Conservation (phyloP, 2,113 vertebrate genomes). For the Corvus moneduloides region DNA sequence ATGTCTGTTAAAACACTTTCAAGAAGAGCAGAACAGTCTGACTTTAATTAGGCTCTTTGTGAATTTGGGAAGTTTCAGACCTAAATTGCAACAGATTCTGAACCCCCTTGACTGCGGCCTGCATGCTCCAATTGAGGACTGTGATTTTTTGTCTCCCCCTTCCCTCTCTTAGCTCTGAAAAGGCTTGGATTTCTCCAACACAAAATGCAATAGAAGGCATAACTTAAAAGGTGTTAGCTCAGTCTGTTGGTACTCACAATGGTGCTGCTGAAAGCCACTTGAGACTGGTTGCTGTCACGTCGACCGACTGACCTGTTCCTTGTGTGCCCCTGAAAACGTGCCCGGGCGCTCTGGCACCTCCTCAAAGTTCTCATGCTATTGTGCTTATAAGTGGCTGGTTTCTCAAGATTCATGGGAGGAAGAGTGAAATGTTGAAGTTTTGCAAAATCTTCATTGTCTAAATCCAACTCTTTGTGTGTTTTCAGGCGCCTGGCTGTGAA, state of each 20-base stretch:
- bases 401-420: not conserved
- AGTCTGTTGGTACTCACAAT: conserved; percentile 70
- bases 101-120: not conserved
- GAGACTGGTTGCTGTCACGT: conserved; percentile 49
- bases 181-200: not conserved
- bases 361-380: conserved; percentile 29
- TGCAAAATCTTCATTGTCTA: conserved; percentile 61
- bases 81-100: not conserved
- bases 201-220: not conserved
- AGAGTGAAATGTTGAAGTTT: conserved; percentile 55
- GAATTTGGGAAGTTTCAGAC: not conserved
- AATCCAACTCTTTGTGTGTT: conserved; percentile 67
- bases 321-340: conserved; percentile 52
- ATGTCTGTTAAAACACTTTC: not conserved
- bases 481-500: conserved; percentile 75
- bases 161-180: not conserved
- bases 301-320: conserved; percentile 46
- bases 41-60: not conserved
- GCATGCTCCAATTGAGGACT: rapidly evolving
- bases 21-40: not conserved
- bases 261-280: conserved; percentile 79
- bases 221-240: not conserved
- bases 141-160: not conserved
- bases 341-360: conserved; percentile 70
- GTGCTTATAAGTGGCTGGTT: not conserved